These are phyloP conservation scores for Falco peregrinus DNA, from an alignment of 2,797 vertebrate genomes.

Conservation along the genomic window DNA sequence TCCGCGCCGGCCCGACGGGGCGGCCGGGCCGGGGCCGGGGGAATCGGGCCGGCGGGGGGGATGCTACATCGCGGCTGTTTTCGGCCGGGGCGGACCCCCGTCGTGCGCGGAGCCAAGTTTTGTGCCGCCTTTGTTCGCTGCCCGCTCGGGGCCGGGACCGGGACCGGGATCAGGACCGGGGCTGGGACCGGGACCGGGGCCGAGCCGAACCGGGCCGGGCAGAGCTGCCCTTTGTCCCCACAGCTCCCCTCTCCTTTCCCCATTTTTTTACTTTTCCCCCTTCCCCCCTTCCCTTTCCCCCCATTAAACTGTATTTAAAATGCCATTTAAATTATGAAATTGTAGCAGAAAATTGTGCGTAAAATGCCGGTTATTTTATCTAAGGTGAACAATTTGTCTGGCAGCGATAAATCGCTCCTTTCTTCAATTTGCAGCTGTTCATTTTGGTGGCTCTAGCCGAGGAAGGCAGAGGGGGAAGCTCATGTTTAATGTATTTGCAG, in stretches of 20 bases:
- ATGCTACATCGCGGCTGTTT: neutral
- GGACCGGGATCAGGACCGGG: neutral
- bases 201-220: neutral
- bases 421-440: slow-evolving; percentile 87
- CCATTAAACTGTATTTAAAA: slow-evolving; percentile 83
- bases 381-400: slow-evolving; percentile 86
- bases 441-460: slow-evolving; percentile 79
- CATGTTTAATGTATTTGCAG: slow-evolving; percentile 99
- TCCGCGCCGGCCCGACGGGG: neutral
- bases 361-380: slow-evolving; percentile 87
- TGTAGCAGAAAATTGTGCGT: slow-evolving; percentile 85
- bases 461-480: slow-evolving; percentile 80
- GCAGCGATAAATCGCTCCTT: slow-evolving; percentile 86
- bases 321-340: slow-evolving; percentile 84
- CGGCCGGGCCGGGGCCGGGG: neutral
- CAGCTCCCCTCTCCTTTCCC: neutral
- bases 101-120: neutral
- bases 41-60: neutral
- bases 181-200: neutral
- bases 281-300: slow-evolving; percentile 16
- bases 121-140: slow-evolving; percentile 12
- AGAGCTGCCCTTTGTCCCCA: slow-evolving; percentile 47
- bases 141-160: neutral
- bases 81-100: neutral
- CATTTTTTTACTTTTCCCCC: neutral